These are phyloP conservation scores for Melopsittacus undulatus DNA, from an alignment of 2,797 vertebrate genomes.

Conservation along the genomic window DNA sequence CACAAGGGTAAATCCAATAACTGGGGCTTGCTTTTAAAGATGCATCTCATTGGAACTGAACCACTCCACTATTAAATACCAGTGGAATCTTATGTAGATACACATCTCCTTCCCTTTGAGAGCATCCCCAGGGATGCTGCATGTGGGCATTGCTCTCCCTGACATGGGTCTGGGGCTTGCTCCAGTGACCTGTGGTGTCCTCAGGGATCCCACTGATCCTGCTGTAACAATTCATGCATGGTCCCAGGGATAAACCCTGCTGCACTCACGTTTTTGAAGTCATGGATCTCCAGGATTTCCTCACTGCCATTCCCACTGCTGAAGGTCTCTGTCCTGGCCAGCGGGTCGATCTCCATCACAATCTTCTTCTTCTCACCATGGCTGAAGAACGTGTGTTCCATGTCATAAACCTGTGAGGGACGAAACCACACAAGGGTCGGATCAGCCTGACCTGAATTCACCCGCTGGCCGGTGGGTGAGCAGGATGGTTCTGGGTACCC, in stretches of 20 bases:
- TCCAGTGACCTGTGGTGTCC: accelerated
- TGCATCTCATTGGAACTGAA: background rate
- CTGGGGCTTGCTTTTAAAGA: background rate
- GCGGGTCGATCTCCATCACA: slow-evolving; percentile 89
- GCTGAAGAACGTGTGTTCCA: slow-evolving; percentile 88
- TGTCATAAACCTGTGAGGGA: slow-evolving; percentile 85
- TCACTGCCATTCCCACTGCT: slow-evolving; percentile 87
- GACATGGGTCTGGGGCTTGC: background rate
- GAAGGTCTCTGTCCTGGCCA: slow-evolving; percentile 86
- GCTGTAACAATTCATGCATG: background rate
- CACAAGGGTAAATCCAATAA: slow-evolving; percentile 59
- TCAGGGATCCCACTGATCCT: background rate
- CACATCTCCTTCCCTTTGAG: background rate
- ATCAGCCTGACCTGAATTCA: background rate
- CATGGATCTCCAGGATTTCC: slow-evolving; percentile 92
- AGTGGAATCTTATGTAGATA: background rate
- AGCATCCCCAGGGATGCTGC: background rate
- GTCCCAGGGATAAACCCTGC: background rate
- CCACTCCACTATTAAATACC: background rate
- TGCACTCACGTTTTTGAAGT: slow-evolving; percentile 91
- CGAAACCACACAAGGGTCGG: background rate
- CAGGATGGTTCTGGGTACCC: background rate
- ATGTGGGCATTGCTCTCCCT: background rate
- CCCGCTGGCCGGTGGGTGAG: accelerated
- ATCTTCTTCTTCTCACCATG: slow-evolving; percentile 88